Evolutionary conservation across 1,140 invertebrate genomes (phyloP).

Genomic region (Leptoteleia sp.): DNA sequence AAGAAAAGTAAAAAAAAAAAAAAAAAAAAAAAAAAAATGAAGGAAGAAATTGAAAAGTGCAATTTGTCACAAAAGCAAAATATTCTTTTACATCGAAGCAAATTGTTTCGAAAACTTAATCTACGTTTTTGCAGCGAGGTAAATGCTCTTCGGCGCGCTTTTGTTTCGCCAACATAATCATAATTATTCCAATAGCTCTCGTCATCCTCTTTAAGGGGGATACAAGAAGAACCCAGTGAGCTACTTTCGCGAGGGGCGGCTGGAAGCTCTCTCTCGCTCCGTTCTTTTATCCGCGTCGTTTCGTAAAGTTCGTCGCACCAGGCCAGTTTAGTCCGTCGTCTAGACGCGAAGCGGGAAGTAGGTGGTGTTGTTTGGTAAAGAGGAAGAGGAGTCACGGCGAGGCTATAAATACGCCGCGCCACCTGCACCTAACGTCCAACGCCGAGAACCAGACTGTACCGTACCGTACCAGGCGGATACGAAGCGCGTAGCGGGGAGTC

Average conservation of each 20-base stretch:
- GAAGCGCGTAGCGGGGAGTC: constrained; percentile 56
- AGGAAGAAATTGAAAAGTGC: neutral
- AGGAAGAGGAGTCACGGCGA: constrained; percentile 79
- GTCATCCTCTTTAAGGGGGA: constrained; percentile 34
- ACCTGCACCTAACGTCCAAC: constrained; percentile 80
- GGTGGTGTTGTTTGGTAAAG: constrained; percentile 71
- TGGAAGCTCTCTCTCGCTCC: no score
- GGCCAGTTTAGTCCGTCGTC: constrained; percentile 58
- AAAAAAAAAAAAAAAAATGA: no score
- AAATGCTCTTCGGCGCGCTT: constrained; percentile 32
- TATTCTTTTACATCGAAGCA: constrained; percentile 1
- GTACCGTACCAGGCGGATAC: constrained; percentile 58
- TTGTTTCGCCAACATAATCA: constrained; percentile 34
- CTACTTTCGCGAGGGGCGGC: constrained; percentile 45
- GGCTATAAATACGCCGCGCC: constrained; percentile 80
- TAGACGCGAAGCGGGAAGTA: constrained; percentile 60
- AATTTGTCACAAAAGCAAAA: neutral
- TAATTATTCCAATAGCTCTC: constrained; percentile 58
- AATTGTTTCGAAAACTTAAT: constrained; percentile 6
- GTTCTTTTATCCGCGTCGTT: constrained; percentile 62
- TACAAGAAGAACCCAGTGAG: constrained; percentile 51
- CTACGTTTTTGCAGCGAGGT: neutral
- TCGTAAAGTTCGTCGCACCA: constrained; percentile 60
- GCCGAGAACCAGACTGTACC: constrained; percentile 70
- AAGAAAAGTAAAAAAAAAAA: no score